A percentile compares a stretch with the other conserved stretches of the same genome.
Conservation (phyloP, 1,140 invertebrate species). For the Macrostomum lignano region DNA sequence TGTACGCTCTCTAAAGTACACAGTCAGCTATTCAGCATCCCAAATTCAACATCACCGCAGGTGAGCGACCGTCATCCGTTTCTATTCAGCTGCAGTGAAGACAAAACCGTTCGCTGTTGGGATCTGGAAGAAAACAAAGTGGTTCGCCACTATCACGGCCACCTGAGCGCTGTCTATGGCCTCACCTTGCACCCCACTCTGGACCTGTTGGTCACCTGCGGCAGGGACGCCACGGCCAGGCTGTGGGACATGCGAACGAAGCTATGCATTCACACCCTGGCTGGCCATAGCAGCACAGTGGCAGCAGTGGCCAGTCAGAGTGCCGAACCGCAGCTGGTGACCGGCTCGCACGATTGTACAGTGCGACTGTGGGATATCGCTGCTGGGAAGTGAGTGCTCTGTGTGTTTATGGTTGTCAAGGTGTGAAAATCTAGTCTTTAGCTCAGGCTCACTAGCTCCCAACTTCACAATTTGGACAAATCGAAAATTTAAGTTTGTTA, state of each 20-base stretch:
- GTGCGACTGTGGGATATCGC: conserved; percentile 84
- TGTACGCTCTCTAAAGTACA: too few species aligned
- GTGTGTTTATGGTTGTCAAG: too few species aligned
- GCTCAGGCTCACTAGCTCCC: too few species aligned
- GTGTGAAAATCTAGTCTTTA: too few species aligned
- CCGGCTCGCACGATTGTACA: conserved; percentile 40
- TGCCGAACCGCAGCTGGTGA: conserved; percentile 52
- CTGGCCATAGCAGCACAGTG: conserved; percentile 87
- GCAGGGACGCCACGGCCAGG: conserved; percentile 68
- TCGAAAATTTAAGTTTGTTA: too few species aligned
- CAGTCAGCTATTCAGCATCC: too few species aligned
- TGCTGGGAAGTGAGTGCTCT: conserved; percentile 68
- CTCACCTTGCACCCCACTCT: conserved; percentile 75
- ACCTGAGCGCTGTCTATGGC: conserved; percentile 78
- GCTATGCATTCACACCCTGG: conserved; percentile 76
- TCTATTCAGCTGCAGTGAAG: conserved; percentile 90
- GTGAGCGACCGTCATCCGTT: conserved; percentile 88
- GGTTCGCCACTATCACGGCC: conserved; percentile 84
- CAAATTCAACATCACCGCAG: too few species aligned
- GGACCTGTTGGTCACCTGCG: conserved; percentile 70
- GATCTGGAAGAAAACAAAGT: conserved; percentile 96
- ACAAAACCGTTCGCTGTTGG: conserved; percentile 97
- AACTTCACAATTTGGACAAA: too few species aligned
- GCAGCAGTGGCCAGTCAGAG: conserved; percentile 69
- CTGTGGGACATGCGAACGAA: conserved; percentile 93